phyloP scores from a whole-genome alignment of 2,888 invertebrate species.

The Capitulum mitella region DNA sequence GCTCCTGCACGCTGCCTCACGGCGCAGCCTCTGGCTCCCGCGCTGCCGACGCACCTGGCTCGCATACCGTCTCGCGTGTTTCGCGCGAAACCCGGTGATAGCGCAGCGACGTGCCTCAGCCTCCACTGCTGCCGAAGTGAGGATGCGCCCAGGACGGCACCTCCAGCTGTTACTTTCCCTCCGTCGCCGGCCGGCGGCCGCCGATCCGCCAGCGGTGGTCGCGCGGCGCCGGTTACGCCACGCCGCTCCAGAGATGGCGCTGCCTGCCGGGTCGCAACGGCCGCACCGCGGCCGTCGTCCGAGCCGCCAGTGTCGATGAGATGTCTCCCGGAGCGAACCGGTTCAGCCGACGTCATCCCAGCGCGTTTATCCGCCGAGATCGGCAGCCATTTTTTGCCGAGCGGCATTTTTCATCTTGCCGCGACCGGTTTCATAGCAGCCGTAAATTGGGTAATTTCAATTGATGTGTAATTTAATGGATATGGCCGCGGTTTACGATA shows the following conservation, averaged over 20 bases:
- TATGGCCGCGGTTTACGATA: slow-evolving; percentile 9
- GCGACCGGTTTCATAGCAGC: slow-evolving; percentile 14
- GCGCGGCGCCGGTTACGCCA: no score
- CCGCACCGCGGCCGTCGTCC: no score
- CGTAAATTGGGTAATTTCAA: slow-evolving; percentile 22
- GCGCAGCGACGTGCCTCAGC: no score
- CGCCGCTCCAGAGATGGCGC: background rate
- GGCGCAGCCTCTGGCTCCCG: no score
- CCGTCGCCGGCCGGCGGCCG: background rate
- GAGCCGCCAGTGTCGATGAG: background rate
- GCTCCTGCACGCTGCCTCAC: no score
- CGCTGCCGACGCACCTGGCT: no score
- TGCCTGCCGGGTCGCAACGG: background rate
- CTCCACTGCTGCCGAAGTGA: no score
- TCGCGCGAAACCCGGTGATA: no score
- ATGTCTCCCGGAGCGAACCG: background rate
- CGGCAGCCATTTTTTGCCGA: background rate
- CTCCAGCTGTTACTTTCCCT: slow-evolving; percentile 2
- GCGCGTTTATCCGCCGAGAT: background rate
- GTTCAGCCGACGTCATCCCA: background rate
- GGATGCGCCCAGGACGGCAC: background rate
- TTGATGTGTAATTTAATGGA: slow-evolving; percentile 24
- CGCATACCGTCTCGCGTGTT: no score
- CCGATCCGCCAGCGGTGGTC: background rate
- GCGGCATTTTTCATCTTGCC: slow-evolving; percentile 3